A percentile compares a stretch with the other conserved stretches of the same genome.
Evolutionary conservation across 2,888 invertebrate genomes (phyloP).

Genomic region (Sinopyrophorus schimmeli): DNA sequence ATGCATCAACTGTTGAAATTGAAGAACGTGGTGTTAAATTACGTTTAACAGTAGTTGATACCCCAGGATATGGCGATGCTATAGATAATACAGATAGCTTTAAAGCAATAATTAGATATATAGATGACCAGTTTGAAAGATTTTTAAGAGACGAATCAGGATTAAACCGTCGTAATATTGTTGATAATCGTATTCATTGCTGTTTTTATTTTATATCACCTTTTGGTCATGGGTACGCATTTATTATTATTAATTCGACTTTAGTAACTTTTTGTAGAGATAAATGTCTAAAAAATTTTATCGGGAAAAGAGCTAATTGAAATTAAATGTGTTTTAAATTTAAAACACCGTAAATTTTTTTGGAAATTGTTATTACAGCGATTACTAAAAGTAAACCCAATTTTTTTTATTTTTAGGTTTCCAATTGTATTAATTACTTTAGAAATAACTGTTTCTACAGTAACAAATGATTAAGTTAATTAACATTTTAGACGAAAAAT

Average conservation of each 20-base stretch:
- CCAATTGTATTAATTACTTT: too few relatives aligned
- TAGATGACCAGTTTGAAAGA: constrained; percentile 95
- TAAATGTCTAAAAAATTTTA: constrained; percentile 2
- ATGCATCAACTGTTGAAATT: constrained; percentile 95
- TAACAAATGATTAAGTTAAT: too few relatives aligned
- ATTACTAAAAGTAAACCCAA: too few relatives aligned
- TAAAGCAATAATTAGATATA: constrained; percentile 92
- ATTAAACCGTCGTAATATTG: constrained; percentile 91
- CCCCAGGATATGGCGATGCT: constrained; percentile 95
- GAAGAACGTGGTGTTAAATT: constrained; percentile 94
- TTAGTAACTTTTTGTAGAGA: too few relatives aligned
- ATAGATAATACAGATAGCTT: constrained; percentile 94
- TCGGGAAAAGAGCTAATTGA: too few relatives aligned
- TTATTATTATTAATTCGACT: not conserved
- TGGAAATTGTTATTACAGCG: too few relatives aligned
- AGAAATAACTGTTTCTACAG: too few relatives aligned
- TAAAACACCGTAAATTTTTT: too few relatives aligned
- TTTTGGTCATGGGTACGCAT: constrained; percentile 87
- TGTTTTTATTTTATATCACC: constrained; percentile 98
- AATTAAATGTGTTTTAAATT: too few relatives aligned
- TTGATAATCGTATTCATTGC: constrained; percentile 96
- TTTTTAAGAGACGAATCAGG: constrained; percentile 93
- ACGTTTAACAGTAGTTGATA: constrained; percentile 91
- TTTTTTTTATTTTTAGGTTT: too few relatives aligned
- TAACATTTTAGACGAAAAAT: too few relatives aligned